Evolutionary conservation across 2,113 vertebrate genomes (phyloP), one percentile per base, ranked within the genome.

Genomic region (Embiotoca jacksoni): DNA sequence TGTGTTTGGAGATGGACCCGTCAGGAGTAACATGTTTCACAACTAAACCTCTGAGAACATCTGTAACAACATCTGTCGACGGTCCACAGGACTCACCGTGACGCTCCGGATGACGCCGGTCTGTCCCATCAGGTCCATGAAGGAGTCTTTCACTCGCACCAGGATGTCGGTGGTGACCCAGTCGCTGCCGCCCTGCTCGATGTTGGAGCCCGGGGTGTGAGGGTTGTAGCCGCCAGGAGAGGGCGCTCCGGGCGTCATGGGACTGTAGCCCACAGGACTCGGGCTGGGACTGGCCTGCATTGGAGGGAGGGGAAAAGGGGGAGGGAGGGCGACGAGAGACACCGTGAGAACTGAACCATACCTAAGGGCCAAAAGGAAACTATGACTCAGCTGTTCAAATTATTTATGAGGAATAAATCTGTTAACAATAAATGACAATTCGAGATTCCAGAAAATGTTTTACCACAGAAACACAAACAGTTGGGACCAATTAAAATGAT

Each of bases 141-240:
- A 96, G 16, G 96, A 96, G 93, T 98, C 97, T 23, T 96, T 94
- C 1, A 98, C 96, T 70, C 95, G 95, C 41, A 98, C 97, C 91
- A 97, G 94, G 91, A 98, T 98, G 90, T 98, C 97, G 0, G 96
- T 96, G 82, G 97, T 98, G 36, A 97, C 97, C 97, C 97, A 98
- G 88, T 98, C 97, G 1, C 95, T 96, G 80, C 96, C 92, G 73
- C 94, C 95, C 89, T 97, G 97, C 92, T 98, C 97, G 44, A 98
- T 98, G 82, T 96, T 97, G 31, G 97, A 98, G 62, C 97, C 97
- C 0, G 97, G 96, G 3, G 97, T 98, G 89, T 99, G 97, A 0
- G 97, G 97, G 87, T 99, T 98, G 85, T 98, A 98, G 0, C 95
- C 97, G 0, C 97, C 97, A 1, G 97, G 97, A 32, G 97, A 99